A percentile compares a stretch with the other conserved stretches of the same genome.
phyloP scores from a whole-genome alignment of 1,140 invertebrate genomes.

The Zaprionus taronus region DNA sequence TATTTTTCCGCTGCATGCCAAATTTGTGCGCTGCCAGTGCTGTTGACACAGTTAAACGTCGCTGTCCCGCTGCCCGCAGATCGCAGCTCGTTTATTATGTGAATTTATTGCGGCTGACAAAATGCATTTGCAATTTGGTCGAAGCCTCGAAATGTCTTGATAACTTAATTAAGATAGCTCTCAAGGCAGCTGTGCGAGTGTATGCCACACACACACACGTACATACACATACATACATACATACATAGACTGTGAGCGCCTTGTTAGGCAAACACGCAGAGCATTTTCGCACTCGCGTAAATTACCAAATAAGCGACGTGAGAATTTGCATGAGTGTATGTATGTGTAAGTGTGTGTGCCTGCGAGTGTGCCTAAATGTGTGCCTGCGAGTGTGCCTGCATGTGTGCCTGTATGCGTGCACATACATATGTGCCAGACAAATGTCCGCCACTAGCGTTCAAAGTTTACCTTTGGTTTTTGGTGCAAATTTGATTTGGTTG shows the following conservation, averaged over 20 bases:
- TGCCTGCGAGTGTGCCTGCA: neutral
- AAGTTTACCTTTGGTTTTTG: conserved; percentile 81
- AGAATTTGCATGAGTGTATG: conserved; percentile 61
- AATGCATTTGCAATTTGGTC: conserved; percentile 48
- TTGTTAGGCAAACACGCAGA: conserved; percentile 66
- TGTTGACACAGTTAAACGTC: conserved; percentile 75
- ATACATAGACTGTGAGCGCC: neutral
- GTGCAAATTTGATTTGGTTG: conserved; percentile 78
- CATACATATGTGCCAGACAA: conserved; percentile 29
- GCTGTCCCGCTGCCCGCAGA: conserved; percentile 7
- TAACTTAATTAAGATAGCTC: conserved; percentile 68
- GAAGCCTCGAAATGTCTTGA: conserved; percentile 53
- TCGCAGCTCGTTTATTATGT: conserved; percentile 65
- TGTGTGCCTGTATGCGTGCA: conserved; percentile 4
- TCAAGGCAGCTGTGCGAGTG: conserved; percentile 19
- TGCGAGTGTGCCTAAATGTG: neutral
- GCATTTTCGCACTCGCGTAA: conserved; percentile 80
- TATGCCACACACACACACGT: neutral
- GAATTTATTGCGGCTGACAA: conserved; percentile 67
- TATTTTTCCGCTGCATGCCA: conserved; percentile 35
- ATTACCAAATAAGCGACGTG: conserved; percentile 81
- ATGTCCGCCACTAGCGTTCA: conserved; percentile 62
- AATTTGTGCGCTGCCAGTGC: conserved; percentile 43
- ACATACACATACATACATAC: conserved; percentile 18
- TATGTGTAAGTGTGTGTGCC: neutral